A percentile compares a stretch with the other conserved stretches of the same genome.
Evolutionary conservation across 1,140 invertebrate species (phyloP).

Genomic region (Drosophila carrolli): DNA sequence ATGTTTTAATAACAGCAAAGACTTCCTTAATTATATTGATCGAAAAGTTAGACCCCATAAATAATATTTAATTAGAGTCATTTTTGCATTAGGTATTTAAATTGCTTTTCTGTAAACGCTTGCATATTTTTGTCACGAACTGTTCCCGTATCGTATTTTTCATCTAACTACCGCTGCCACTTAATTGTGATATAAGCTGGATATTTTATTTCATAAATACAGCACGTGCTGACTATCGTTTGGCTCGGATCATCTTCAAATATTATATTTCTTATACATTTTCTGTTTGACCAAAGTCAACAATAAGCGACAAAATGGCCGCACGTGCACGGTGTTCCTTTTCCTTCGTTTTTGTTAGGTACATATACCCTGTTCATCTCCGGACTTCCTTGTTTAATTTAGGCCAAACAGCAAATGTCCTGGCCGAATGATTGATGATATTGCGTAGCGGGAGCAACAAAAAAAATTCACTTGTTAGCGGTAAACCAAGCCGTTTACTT

Average conservation of each 20-base stretch:
- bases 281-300: conserved; percentile 49
- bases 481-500: conserved; percentile 46
- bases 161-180: neutral
- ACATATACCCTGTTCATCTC: neutral
- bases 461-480: conserved; percentile 69
- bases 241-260: conserved; percentile 35
- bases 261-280: conserved; percentile 42
- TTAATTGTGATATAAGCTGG: conserved; percentile 27
- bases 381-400: conserved; percentile 29
- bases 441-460: neutral
- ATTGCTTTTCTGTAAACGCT: neutral
- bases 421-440: conserved; percentile 62
- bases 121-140: conserved; percentile 26
- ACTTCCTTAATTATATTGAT: neutral
- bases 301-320: conserved; percentile 46
- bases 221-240: conserved; percentile 34
- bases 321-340: conserved; percentile 25
- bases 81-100: neutral
- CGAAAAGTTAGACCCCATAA: neutral
- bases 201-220: conserved; percentile 31
- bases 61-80: neutral
- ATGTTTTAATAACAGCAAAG: no score
- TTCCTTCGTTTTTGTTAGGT: neutral
- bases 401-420: conserved; percentile 46
- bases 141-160: neutral